Base-by-base conservation (phyloP, 2,888 invertebrate genomes). In the Drosophila infuscata region DNA sequence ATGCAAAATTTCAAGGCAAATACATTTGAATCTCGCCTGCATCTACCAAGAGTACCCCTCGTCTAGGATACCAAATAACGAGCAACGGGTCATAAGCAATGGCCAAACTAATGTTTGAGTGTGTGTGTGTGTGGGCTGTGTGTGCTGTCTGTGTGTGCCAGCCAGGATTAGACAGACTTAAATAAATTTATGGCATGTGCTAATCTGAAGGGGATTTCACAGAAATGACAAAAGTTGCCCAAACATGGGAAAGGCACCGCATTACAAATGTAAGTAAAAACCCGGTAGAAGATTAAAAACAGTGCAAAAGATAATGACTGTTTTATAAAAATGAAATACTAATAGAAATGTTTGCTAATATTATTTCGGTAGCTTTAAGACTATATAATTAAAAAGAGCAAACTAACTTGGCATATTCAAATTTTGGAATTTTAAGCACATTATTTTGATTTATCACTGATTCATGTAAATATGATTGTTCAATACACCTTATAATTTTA, bases 141-240 rank as follows among this genome's bases (percentile, higher is more conserved):
- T 51, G 69, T 69, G 58, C 25, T 25, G 25, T 25, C 25, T 72
- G 48, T 59, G 62, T 64, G 65, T 67, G 58, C 46, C 53, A 51
- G 62, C 32, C 48, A 11, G 87, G 89, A 84, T 89, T 89, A 89
- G 81, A 33, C 41, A 48, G 84, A 70, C 79, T 75, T 75, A 79
- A 89, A 87, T 85, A 82, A 87, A 85, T 89, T 84, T 87, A 89
- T 87, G 89, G 88, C 57, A 71, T 79, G 79, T 77, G 74, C 57
- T 85, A 87, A 85, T 89, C 89, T 67, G 51, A 58, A 68, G 74
- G 73, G 70, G 53, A 69, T 80, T 72, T 56, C 70, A 60, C 61
- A 70, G 54, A 15, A 59, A 70, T 53, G 70, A 62, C 58, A 69
- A 59, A 67, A 72, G 49, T 64, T 61, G 48, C 41, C 56, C 54